Conservation (phyloP, 2,113 vertebrate genomes). For the Mohoua ochrocephala region DNA sequence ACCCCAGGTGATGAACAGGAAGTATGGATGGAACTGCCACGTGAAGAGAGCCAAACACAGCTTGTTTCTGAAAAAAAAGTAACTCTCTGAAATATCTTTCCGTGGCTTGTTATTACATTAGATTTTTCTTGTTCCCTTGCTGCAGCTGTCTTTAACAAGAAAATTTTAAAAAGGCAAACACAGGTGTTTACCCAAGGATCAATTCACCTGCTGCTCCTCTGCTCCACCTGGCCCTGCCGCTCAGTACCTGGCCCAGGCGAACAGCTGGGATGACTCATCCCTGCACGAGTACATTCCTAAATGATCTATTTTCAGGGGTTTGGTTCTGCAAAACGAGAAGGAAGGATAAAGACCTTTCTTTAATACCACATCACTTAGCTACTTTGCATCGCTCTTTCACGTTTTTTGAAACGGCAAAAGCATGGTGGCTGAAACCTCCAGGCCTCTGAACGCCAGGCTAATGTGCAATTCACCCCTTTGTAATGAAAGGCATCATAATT, state of each 20-base stretch:
- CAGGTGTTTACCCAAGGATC: constrained; percentile 47
- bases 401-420: neutral
- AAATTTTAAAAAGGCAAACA: constrained; percentile 21
- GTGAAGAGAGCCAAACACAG: neutral
- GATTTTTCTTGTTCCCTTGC: constrained; percentile 1
- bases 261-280: constrained; percentile 4
- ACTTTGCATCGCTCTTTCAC: neutral
- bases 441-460: neutral
- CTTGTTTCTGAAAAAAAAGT: neutral
- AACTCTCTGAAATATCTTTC: neutral
- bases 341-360: neutral
- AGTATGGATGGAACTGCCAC: neutral
- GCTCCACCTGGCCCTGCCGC: constrained; percentile 28
- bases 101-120: neutral
- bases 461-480: neutral
- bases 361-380: neutral
- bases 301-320: neutral
- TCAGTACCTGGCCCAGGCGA: neutral
- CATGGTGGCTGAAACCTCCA: neutral
- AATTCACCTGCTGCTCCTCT: constrained; percentile 43
- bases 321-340: neutral
- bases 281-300: neutral
- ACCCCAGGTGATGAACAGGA: neutral
- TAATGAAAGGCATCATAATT: constrained; percentile 17
- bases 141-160: constrained; percentile 23